Percentiles rank a stretch among this genome's conserved stretches.
phyloP scores from a whole-genome alignment of 2,797 vertebrate genomes.

The Parauchenoglanis ngamensis region DNA sequence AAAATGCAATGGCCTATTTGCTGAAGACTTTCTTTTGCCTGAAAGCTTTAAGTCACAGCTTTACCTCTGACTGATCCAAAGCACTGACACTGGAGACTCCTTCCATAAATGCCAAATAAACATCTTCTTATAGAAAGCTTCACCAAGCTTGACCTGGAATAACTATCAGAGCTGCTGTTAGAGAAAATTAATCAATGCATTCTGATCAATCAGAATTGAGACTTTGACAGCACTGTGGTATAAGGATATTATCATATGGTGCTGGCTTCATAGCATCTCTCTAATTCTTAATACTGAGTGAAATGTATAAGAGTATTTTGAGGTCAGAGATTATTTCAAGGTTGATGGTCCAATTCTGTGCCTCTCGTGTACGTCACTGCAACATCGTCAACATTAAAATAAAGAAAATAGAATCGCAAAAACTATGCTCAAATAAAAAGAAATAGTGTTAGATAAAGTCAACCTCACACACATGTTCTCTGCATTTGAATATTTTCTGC shows the following conservation, averaged over 20 bases:
- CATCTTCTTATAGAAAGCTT: neutral
- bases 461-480: neutral
- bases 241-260: neutral
- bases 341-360: neutral
- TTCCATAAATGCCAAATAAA: neutral
- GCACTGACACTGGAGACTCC: neutral
- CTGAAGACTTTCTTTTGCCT: neutral
- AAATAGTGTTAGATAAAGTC: neutral
- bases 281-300: neutral
- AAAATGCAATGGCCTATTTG: neutral
- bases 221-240: neutral
- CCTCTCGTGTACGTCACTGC: neutral
- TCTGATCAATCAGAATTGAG: neutral
- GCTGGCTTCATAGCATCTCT: neutral
- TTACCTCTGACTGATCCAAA: neutral
- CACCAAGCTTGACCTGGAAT: neutral
- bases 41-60: neutral
- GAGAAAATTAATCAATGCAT: neutral
- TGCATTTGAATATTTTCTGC: neutral
- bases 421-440: neutral
- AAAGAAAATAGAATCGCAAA: neutral
- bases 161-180: neutral
- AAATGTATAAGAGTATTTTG: too few relatives aligned
- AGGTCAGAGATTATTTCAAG: neutral
- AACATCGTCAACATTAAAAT: neutral